Conservation (phyloP, 2,888 invertebrate species). For the Dysmachus trigonus region DNA sequence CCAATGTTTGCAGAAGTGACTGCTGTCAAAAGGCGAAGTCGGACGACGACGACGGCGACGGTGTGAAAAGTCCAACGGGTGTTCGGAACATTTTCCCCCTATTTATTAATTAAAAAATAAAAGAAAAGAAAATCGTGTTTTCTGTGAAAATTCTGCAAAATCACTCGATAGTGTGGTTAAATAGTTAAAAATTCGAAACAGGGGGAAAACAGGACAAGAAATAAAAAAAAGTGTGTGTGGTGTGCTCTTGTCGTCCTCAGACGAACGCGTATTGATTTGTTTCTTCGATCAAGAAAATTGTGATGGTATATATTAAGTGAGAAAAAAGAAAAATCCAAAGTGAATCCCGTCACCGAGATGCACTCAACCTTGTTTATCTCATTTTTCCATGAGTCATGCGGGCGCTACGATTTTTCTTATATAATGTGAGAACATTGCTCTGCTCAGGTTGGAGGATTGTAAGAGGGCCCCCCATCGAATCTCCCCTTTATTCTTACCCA, state of each 20-base stretch:
- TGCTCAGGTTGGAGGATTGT: no score
- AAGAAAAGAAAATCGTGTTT: neutral
- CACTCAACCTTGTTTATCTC: neutral
- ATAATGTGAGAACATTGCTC: no score
- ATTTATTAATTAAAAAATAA: neutral
- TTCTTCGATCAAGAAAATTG: neutral
- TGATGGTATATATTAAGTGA: neutral
- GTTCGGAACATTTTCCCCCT: neutral
- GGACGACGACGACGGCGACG: neutral
- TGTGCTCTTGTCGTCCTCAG: neutral
- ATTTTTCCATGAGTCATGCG: conserved; percentile 8
- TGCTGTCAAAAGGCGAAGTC: conserved; percentile 27
- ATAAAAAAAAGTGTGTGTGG: neutral
- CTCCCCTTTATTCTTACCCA: neutral
- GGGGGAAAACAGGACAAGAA: neutral
- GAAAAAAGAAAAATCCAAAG: neutral
- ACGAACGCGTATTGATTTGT: conserved; percentile 25
- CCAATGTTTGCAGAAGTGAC: conserved; percentile 13
- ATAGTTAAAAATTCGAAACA: neutral
- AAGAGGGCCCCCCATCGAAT: neutral
- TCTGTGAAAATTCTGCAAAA: neutral
- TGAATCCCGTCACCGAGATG: neutral
- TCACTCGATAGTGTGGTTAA: neutral
- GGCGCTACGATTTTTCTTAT: neutral
- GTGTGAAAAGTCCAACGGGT: neutral